Evolutionary conservation across 1,140 invertebrate species (phyloP).

Genomic region (Drosophila jambulina): DNA sequence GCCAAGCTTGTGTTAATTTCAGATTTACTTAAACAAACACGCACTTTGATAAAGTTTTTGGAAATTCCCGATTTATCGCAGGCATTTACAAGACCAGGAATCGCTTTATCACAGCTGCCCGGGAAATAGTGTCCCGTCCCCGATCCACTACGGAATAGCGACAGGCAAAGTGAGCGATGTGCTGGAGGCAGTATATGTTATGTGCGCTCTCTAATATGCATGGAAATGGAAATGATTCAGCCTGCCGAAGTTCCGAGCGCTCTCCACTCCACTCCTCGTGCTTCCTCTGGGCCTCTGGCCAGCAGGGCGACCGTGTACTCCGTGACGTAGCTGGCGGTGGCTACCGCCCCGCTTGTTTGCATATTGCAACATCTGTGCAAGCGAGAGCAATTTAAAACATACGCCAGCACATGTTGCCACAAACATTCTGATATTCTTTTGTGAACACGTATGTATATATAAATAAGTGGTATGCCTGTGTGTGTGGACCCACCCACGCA

Average conservation of each 20-base stretch:
- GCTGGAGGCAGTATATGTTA: not conserved
- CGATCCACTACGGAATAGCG: constrained; percentile 15
- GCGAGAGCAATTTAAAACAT: constrained; percentile 73
- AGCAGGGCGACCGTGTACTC: constrained; percentile 50
- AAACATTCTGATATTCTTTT: constrained; percentile 12
- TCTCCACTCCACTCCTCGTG: not conserved
- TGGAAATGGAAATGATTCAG: constrained; percentile 33
- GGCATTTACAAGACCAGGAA: constrained; percentile 29
- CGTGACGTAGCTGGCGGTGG: constrained; percentile 20
- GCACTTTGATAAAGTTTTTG: no score
- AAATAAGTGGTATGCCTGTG: constrained; percentile 17
- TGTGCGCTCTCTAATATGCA: constrained; percentile 8
- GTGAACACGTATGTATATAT: constrained; percentile 14
- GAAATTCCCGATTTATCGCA: constrained; percentile 1
- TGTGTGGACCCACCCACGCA: constrained; percentile 31
- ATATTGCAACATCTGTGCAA: constrained; percentile 81
- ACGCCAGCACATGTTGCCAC: constrained; percentile 64
- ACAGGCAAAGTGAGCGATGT: not conserved
- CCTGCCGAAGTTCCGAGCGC: constrained; percentile 14
- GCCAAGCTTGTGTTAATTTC: not conserved
- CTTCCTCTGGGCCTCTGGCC: not conserved
- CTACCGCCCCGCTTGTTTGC: constrained; percentile 74
- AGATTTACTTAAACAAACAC: not conserved
- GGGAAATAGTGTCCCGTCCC: not conserved
- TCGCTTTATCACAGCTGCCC: constrained; percentile 41